Evolutionary conservation across 2,888 invertebrate species (phyloP).

Genomic region (Coremacera marginata): DNA sequence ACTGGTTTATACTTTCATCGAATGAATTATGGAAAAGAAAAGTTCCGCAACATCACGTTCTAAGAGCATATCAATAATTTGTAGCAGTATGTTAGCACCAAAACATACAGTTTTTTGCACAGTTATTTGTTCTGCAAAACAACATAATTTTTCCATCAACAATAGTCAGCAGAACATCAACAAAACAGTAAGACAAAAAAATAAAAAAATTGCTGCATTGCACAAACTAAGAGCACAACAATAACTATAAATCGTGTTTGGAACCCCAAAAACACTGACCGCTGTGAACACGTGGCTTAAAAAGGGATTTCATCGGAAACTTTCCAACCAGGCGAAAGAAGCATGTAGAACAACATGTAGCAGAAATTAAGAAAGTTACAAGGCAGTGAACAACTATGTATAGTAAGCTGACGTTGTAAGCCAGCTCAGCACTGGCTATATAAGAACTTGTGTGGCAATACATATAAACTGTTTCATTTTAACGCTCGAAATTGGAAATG

Average conservation of each 20-base stretch:
- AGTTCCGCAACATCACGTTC: background rate
- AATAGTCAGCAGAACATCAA: background rate
- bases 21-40: background rate
- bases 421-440: too few relatives aligned
- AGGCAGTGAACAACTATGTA: too few relatives aligned
- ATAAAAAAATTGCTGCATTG: background rate
- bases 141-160: slow-evolving; percentile 17
- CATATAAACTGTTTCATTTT: too few relatives aligned
- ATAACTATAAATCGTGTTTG: background rate
- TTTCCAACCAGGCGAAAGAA: too few relatives aligned
- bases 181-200: background rate
- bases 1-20: too few relatives aligned
- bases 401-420: too few relatives aligned
- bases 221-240: background rate
- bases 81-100: background rate
- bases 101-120: background rate
- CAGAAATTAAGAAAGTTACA: too few relatives aligned
- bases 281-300: background rate
- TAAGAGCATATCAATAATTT: background rate
- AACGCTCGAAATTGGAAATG: background rate
- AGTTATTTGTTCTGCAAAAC: background rate
- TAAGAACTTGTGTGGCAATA: too few relatives aligned
- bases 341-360: too few relatives aligned
- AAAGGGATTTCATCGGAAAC: too few relatives aligned
- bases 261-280: background rate